Evolutionary conservation across 1,140 invertebrate genomes (phyloP), one percentile per base, ranked within the genome.

Genomic region (Ephestia elutella): DNA sequence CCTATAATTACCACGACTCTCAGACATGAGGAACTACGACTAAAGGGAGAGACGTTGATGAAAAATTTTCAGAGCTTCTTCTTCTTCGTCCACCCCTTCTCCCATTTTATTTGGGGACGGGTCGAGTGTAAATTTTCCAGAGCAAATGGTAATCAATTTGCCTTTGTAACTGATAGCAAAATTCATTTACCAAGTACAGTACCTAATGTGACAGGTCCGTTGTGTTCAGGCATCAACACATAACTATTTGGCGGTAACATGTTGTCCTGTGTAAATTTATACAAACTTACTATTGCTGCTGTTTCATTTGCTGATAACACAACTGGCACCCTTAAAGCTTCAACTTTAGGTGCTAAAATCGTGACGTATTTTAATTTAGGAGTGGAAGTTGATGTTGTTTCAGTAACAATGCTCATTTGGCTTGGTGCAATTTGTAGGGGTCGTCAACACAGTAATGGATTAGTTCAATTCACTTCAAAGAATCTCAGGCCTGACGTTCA

Each of bases 391-490:
- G 38, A 48, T 51, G 38, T 64, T 59, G 49, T 65, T 49, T 60
- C 13, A 66, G 60, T 65, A 68, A 73, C 65, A 59, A 54, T 28
- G 49, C 32, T 44, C 56, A 54, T 54, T 54, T 59, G 49, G 50
- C 35, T 44, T 28, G 15, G 21, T 59, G 57, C 57, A 58, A 58
- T 58, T 58, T 58, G 56, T 35, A 49, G 48, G 56, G 56, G 56
- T 58, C 56, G 17, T 58, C 56, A 58, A 51, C 56, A 50, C 49
- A 50, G 56, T 58, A 51, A 56, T 56, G 44, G 59, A 61, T 76
- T 73, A 76, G 71, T 71, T 63, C 71, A 74, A 72, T 74, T 75
- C 64, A 69, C 62, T 71, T 68, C 66, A 66, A 60, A 72, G 75
- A 75, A 75, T 63, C 70, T 35, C 25, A 60, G 64, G 70, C 20